Base-by-base conservation (phyloP, 2,888 invertebrate species). In the Thereva unica region DNA sequence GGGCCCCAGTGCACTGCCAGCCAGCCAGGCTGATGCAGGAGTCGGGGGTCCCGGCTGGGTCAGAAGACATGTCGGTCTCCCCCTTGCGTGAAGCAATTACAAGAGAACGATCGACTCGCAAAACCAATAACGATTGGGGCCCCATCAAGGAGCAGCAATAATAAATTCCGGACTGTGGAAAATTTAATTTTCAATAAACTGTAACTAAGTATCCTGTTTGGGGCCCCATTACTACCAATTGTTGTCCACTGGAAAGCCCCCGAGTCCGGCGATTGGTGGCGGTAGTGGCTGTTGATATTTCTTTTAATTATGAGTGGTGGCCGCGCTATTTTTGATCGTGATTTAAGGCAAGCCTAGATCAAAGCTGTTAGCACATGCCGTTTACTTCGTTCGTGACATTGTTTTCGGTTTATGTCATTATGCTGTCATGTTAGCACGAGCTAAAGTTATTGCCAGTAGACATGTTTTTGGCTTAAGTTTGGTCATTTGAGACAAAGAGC, bases 51-150 rank as follows among this genome's bases (percentile, higher is more conserved):
- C 44, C 50, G 56, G 64, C 47, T 42, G 50, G 49, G 44, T 61
- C 55, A 50, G 55, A 55, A 53, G 40, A 37, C 23, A 23, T 12
- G 23, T 35, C 45, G 57, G 42, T 38, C 59, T 67, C 64, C 64
- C 56, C 54, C 68, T 70, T 70, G 70, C 71, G 67, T 71, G 71
- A 70, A 70, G 44, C 70, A 70, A 71, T 69, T 69, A 71, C 52
- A 42, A 63, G 50, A 66, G 67, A 66, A 66, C 68, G 68, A 67
- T 69, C 67, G 68, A 69, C 69, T 63, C 59, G 66, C 66, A 69
- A 64, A 67, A 59, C 65, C 68, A 69, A 66, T 68, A 68, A 70
- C 66, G 66, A 69, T 68, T 47, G 4, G 41, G 10, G 40, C 49
- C 61, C 63, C 54, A 68, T 61, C 68, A 66, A 55, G 56, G 54